Base-by-base conservation (phyloP, 2,888 invertebrate species). In the Atethmia centrago region DNA sequence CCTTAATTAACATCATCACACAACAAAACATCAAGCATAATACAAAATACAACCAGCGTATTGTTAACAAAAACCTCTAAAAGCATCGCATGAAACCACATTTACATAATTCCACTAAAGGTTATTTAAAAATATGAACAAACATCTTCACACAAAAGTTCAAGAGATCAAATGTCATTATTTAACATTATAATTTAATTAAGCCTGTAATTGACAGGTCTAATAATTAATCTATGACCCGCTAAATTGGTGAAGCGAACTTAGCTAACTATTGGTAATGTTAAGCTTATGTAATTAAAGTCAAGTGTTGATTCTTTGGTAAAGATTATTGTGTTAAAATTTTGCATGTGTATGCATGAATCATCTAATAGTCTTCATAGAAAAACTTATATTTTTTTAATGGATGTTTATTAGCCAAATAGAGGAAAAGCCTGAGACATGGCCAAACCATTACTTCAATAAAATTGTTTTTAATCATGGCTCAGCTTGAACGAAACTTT, bases 151-250 rank as follows among this genome's bases (percentile, higher is more conserved):
- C 36, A 42, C 28, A 36, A 74, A 80, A 87, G 81, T 73, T 80
- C 79, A 78, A 78, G 19, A 80, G 77, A 70, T 83, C 81, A 88
- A 87, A 87, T 85, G 85, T 86, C 85, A 86, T 77, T 78, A 84
- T 82, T 82, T 79, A 85, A 88, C 83, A 87, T 87, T 84, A 85
- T 90, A 86, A 91, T 91, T 90, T 88, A 90, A 90, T 91, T 89
- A 90, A 89, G 81, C 81, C 67, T 83, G 84, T 92, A 89, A 93
- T 92, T 92, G 92, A 92, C 92, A 92, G 90, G 82, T 90, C 79
- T 79, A 86, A 89, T 91, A 91, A 92, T 91, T 90, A 87, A 85
- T 76, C 81, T 83, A 78, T 84, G 87, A 88, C 80, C 85, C 74
- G 84, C 65, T 75, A 72, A 85, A 86, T 85, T 73, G 74, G 73